These are phyloP conservation scores for Tenualosa thibaudeaui DNA, from an alignment of 2,797 vertebrate species.

Conservation along the genomic window DNA sequence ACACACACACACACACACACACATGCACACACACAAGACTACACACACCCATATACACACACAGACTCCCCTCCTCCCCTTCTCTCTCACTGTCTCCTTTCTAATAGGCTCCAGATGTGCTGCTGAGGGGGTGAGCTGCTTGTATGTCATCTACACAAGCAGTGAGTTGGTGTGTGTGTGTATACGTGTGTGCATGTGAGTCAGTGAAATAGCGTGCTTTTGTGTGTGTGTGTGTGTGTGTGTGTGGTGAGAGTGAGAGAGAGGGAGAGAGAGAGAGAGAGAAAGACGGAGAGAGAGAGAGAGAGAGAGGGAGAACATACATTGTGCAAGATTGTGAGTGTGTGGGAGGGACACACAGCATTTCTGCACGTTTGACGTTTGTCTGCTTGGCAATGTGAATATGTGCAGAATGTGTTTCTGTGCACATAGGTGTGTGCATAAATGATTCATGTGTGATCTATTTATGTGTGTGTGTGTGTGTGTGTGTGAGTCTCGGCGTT, in stretches of 20 bases:
- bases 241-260: slow-evolving; percentile 29
- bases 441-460: not conserved
- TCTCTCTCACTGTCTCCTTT: slow-evolving; percentile 76
- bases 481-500: not conserved
- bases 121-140: slow-evolving; percentile 66
- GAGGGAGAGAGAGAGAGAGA: slow-evolving; percentile 14
- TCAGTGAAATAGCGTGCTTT: not conserved
- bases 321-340: not conserved
- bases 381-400: not conserved
- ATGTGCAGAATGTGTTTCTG: not conserved
- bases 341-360: not conserved
- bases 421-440: not conserved
- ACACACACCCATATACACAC: slow-evolving; percentile 55
- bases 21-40: not conserved
- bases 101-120: slow-evolving; percentile 82
- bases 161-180: slow-evolving; percentile 32
- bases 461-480: not conserved
- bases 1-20: not conserved
- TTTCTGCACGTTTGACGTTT: not conserved
- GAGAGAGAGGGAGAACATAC: not conserved
- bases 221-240: slow-evolving; percentile 19
- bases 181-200: not conserved
- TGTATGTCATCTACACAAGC: slow-evolving; percentile 71
- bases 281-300: slow-evolving; percentile 27
- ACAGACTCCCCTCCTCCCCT: slow-evolving; percentile 41